These are phyloP conservation scores for Celastrina argiolus DNA, from an alignment of 2,888 invertebrate genomes.

Conservation along the genomic window DNA sequence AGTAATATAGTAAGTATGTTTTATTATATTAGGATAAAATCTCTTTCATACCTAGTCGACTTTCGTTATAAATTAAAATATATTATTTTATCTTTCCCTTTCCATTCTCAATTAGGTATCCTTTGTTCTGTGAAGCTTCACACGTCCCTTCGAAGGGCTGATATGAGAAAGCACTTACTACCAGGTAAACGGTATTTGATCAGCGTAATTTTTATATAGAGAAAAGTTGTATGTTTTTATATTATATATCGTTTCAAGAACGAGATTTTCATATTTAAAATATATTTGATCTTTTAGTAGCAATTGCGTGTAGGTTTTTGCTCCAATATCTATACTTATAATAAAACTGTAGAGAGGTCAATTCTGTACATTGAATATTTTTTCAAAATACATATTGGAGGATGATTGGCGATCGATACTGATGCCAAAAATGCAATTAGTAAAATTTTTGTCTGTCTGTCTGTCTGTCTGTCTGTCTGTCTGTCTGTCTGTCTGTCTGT, in stretches of 20 bases:
- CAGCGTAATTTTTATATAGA: not conserved
- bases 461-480: too few species aligned
- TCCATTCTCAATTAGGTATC: conserved; percentile 4
- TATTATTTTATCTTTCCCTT: not conserved
- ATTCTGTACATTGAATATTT: too few species aligned
- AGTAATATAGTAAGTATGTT: too few species aligned
- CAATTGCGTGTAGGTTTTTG: too few species aligned
- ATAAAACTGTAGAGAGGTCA: too few species aligned
- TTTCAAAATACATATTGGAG: too few species aligned
- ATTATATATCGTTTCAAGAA: not conserved
- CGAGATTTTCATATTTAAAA: too few species aligned
- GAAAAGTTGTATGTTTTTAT: not conserved
- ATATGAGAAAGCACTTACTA: not conserved
- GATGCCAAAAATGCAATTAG: too few species aligned
- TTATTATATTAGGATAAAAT: not conserved
- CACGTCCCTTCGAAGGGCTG: not conserved
- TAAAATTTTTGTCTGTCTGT: too few species aligned
- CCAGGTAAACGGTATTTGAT: not conserved
- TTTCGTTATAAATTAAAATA: not conserved
- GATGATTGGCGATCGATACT: too few species aligned
- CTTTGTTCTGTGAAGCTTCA: not conserved
- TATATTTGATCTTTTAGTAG: not conserved
- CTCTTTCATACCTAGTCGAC: not conserved
- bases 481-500: too few species aligned
- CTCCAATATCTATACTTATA: too few species aligned